Conservation (phyloP, 1,140 invertebrate genomes). For the Oncopeltus fasciatus region DNA sequence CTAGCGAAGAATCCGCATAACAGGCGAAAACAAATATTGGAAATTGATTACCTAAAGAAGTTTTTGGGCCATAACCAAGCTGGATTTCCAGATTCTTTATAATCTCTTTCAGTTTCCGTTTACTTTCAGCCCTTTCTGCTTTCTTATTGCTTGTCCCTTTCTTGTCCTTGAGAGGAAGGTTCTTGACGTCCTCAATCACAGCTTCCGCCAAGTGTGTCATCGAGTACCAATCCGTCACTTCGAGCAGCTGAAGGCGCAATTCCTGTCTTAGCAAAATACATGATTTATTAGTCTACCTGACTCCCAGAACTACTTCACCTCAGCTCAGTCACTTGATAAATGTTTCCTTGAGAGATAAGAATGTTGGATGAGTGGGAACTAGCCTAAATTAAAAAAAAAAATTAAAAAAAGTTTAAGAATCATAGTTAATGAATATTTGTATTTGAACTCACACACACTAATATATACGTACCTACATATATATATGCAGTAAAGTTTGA, state of each 20-base stretch:
- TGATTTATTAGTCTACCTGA: not conserved
- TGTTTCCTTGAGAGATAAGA: too few relatives aligned
- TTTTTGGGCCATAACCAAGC: not conserved
- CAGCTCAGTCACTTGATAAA: too few relatives aligned
- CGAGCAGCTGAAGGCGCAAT: not conserved
- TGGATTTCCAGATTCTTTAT: not conserved
- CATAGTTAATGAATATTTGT: too few relatives aligned
- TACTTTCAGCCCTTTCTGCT: not conserved
- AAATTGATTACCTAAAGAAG: not conserved
- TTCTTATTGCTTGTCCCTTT: not conserved
- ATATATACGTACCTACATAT: not conserved
- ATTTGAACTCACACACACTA: not conserved
- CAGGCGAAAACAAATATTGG: too few relatives aligned
- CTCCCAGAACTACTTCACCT: too few relatives aligned
- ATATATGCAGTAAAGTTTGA: not conserved
- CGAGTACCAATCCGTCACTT: not conserved
- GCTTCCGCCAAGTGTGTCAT: not conserved
- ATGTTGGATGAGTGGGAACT: too few relatives aligned
- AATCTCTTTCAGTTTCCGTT: not conserved
- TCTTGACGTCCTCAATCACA: not conserved
- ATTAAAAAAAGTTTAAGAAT: too few relatives aligned
- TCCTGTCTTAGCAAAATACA: not conserved
- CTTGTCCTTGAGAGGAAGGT: not conserved
- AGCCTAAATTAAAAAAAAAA: too few relatives aligned
- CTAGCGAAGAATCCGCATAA: too few relatives aligned